Base-by-base conservation (phyloP, 2,797 vertebrate species). In the Bryconaethiops microstoma region DNA sequence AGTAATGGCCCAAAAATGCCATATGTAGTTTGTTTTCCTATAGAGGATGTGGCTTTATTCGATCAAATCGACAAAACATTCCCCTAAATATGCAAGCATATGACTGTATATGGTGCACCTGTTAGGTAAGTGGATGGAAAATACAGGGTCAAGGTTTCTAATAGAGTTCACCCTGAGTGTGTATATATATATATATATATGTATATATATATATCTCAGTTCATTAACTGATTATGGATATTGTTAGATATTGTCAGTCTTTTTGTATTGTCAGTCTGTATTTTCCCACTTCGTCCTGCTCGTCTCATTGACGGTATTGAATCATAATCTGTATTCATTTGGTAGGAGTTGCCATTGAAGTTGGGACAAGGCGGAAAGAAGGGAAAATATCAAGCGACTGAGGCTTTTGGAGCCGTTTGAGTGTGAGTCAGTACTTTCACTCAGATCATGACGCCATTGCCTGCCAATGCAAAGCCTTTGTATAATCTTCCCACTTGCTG, bases 401-500 rank as follows among this genome's bases (percentile, higher is more conserved):
- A 17, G 72, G 13, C 50, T 42, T 52, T 23, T 45, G n/a, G 55
- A 74, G 39, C 55, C 60, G 72, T 42, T 52, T 19, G 42, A 78
- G 71, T 42, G 64, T 55, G 81, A 79, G 76, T 79, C 77, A 64
- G 76, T 68, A 52, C 76, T 57, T 39, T 55, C 42, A 0, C 35
- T 78, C 62, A 35, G 81, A 75, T 82, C 62, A 82, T 54, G 62
- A 68, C 40, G 55, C 42, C 9, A 35, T 13, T 42, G 62, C 54
- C 73, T 63, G 25, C 80, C 62, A 19, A 45, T 48, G 16, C 54
- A 55, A 71, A 74, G 74, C 60, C 57, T 82, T 77, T 67, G 65
- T 62, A 42, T 64, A 35, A 69, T 74, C 73, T 78, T 70, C 42
- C 64, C 71, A 75, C 71, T 73, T 75, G 68, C 76, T 25, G 67